Conservation (phyloP, 64 coral and sea anemone genomes). For the Cladopsammia gracilis region DNA sequence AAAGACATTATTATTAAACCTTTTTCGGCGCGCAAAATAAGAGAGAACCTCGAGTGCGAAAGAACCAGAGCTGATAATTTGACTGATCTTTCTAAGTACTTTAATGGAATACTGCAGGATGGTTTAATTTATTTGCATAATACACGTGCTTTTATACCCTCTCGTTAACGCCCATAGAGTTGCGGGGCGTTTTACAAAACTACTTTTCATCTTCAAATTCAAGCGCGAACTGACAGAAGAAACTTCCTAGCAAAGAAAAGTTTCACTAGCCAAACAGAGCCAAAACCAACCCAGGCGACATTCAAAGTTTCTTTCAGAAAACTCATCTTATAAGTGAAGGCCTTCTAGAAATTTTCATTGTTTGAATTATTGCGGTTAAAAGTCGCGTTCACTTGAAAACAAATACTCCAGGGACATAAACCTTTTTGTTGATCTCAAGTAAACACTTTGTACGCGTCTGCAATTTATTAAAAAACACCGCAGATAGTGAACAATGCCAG, state of each 20-base stretch:
- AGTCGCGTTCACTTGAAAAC: neutral
- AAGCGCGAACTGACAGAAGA: neutral
- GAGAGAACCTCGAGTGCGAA: no score
- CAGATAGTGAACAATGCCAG: neutral
- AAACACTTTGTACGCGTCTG: neutral
- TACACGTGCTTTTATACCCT: neutral
- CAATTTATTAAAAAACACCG: neutral
- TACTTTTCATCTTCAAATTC: neutral
- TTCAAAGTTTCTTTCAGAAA: neutral
- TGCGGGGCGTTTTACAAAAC: neutral
- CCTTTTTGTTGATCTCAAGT: neutral
- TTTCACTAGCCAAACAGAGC: neutral
- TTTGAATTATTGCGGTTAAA: neutral
- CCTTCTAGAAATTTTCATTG: neutral
- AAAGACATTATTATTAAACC: no score
- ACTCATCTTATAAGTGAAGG: neutral
- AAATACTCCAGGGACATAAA: constrained; percentile 8
- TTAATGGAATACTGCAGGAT: no score
- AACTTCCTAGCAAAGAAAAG: no score
- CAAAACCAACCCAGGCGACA: no score
- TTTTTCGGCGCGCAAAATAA: no score
- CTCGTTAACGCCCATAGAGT: neutral
- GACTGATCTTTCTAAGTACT: no score
- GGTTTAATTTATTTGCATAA: no score
- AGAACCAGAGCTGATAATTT: no score